Conservation (phyloP, 2,888 invertebrate species). For the Mythimna pallens region DNA sequence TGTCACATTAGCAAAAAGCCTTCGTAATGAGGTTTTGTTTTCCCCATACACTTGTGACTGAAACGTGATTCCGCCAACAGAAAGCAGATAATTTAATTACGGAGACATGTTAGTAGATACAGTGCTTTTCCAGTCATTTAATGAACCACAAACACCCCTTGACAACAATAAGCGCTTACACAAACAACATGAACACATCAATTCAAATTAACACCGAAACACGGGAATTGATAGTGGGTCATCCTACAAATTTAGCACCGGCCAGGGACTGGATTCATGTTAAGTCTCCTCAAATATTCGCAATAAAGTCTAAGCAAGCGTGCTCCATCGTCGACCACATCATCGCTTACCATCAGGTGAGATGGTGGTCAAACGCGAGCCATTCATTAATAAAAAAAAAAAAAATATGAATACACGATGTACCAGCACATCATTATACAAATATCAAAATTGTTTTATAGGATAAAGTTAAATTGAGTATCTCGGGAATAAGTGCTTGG, state of each 20-base stretch:
- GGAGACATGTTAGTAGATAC: slow-evolving; percentile 60
- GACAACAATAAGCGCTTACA: slow-evolving; percentile 36
- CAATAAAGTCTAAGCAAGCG: too few species aligned
- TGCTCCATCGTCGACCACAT: too few species aligned
- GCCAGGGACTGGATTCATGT: slow-evolving; percentile 21
- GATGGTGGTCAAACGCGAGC: too few species aligned
- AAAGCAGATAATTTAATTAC: slow-evolving; percentile 74
- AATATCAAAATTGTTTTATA: slow-evolving; percentile 36
- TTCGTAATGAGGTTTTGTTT: slow-evolving; percentile 71
- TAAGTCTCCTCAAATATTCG: slow-evolving; percentile 40
- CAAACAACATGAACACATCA: slow-evolving; percentile 46
- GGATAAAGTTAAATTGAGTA: slow-evolving; percentile 43
- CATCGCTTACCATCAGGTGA: too few species aligned
- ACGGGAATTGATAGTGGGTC: slow-evolving; percentile 47
- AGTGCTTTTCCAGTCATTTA: slow-evolving; percentile 61
- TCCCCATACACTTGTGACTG: slow-evolving; percentile 62
- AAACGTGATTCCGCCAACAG: slow-evolving; percentile 62
- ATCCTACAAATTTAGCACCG: slow-evolving; percentile 41
- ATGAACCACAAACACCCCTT: slow-evolving; percentile 43
- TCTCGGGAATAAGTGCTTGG: slow-evolving; percentile 29
- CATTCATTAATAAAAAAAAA: too few species aligned
- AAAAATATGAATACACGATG: slow-evolving; percentile 50
- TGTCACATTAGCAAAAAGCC: slow-evolving; percentile 70
- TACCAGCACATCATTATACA: slow-evolving; percentile 10
- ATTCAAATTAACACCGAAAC: slow-evolving; percentile 49